Evolutionary conservation across 2,797 vertebrate genomes (phyloP).

Genomic region (Pachyuromys duprasi): DNA sequence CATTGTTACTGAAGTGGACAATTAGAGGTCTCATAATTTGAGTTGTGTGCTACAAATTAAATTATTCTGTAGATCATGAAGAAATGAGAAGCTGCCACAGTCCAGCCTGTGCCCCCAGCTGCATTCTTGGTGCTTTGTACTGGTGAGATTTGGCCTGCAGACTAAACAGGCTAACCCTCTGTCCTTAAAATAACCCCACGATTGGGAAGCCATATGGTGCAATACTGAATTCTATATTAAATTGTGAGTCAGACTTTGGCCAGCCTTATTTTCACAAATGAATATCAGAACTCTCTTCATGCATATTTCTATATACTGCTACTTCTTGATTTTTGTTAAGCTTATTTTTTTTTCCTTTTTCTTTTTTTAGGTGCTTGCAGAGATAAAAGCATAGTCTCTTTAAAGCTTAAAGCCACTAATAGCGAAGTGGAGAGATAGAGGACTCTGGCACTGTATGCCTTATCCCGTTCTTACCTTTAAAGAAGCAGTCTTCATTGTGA

Average conservation of each 20-base stretch:
- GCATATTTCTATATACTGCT: background rate
- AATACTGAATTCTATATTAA: slow-evolving; percentile 62
- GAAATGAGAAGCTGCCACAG: slow-evolving; percentile 10
- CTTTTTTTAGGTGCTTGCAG: background rate
- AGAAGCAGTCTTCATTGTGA: slow-evolving; percentile 97
- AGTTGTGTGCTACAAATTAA: background rate
- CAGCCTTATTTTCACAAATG: slow-evolving; percentile 7
- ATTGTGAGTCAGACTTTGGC: slow-evolving; percentile 68
- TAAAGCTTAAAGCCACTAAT: background rate
- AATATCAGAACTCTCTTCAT: slow-evolving; percentile 12
- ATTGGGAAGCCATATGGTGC: slow-evolving; percentile 67
- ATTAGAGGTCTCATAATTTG: background rate
- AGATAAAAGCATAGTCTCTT: background rate
- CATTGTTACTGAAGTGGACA: background rate
- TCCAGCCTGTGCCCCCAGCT: background rate
- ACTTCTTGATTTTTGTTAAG: background rate
- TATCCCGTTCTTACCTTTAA: slow-evolving; percentile 91
- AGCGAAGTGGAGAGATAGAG: fast-evolving
- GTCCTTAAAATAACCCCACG: slow-evolving; percentile 28
- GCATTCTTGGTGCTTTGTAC: slow-evolving; percentile 37
- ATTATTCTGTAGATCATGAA: slow-evolving; percentile 33
- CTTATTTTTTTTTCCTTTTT: background rate
- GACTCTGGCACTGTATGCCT: background rate
- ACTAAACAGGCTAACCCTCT: background rate
- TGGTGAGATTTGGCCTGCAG: background rate